phyloP scores from a whole-genome alignment of 2,888 invertebrate species.

The Caenorhabditis becei region DNA sequence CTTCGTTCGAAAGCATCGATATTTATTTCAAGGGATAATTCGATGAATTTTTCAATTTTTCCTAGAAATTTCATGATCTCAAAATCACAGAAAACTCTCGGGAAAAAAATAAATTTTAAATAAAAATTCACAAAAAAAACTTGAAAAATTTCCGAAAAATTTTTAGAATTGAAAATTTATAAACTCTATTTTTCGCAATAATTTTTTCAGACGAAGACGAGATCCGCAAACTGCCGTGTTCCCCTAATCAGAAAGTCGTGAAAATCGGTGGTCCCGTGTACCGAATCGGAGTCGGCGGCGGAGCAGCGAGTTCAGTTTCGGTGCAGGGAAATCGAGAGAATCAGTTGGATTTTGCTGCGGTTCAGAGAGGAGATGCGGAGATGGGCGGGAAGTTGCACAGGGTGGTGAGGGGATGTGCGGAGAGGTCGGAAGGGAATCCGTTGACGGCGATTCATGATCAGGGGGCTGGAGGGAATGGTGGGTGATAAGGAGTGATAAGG shows the following conservation, averaged over 20 bases:
- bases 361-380: conserved; percentile 96
- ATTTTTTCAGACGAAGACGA: conserved; percentile 68
- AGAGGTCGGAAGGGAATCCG: conserved; percentile 88
- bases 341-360: conserved; percentile 94
- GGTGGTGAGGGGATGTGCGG: conserved; percentile 93
- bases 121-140: no score
- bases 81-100: no score
- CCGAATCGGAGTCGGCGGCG: conserved; percentile 97
- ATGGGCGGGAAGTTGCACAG: conserved; percentile 98
- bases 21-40: no score
- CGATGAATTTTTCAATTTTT: no score
- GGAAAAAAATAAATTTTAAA: no score
- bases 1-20: no score
- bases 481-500: neutral
- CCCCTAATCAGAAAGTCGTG: conserved; percentile 85
- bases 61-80: no score
- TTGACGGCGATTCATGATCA: conserved; percentile 97
- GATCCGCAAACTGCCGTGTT: conserved; percentile 55
- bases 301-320: conserved; percentile 96
- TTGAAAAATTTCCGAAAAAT: no score
- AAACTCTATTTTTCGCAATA: no score
- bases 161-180: no score
- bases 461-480: conserved; percentile 93
- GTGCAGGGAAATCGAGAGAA: conserved; percentile 86
- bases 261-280: conserved; percentile 98